Conservation (phyloP, 2,888 invertebrate species). For the Gryllus longicercus region DNA sequence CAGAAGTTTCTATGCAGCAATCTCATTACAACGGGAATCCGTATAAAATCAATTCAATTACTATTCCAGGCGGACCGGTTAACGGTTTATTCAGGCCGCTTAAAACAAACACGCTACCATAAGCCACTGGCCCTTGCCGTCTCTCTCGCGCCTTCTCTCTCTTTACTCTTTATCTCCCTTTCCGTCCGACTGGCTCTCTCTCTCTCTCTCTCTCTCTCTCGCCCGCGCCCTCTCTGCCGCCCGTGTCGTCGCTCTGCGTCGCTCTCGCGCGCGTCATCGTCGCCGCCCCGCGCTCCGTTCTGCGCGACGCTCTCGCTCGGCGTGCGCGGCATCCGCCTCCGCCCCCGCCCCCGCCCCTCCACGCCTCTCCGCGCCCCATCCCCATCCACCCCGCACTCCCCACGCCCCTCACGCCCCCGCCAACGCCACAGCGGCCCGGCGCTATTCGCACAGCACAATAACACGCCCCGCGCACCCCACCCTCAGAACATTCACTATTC, state of each 20-base stretch:
- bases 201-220: too few relatives aligned
- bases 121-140: conserved; percentile 27
- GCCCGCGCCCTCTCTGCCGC: too few relatives aligned
- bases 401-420: too few relatives aligned
- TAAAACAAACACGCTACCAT: conserved; percentile 30
- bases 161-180: background rate
- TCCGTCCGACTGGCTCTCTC: too few relatives aligned
- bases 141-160: background rate
- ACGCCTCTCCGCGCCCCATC: too few relatives aligned
- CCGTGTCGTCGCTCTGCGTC: too few relatives aligned
- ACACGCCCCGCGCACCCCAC: conserved; percentile 4
- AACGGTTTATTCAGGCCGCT: conserved; percentile 24
- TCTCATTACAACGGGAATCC: conserved; percentile 27
- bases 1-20: conserved; percentile 21
- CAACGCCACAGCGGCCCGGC: background rate
- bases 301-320: too few relatives aligned
- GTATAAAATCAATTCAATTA: conserved; percentile 28
- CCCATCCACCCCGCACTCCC: too few relatives aligned
- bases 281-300: conserved; percentile 28
- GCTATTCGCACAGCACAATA: conserved; percentile 17
- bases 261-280: background rate
- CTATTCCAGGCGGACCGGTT: conserved; percentile 24
- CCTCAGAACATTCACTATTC: conserved; percentile 34
- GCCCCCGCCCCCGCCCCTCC: too few relatives aligned
- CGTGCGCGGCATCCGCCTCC: too few relatives aligned